Base-by-base conservation (phyloP, 2,888 invertebrate species). In the Yponomeuta malinellus region DNA sequence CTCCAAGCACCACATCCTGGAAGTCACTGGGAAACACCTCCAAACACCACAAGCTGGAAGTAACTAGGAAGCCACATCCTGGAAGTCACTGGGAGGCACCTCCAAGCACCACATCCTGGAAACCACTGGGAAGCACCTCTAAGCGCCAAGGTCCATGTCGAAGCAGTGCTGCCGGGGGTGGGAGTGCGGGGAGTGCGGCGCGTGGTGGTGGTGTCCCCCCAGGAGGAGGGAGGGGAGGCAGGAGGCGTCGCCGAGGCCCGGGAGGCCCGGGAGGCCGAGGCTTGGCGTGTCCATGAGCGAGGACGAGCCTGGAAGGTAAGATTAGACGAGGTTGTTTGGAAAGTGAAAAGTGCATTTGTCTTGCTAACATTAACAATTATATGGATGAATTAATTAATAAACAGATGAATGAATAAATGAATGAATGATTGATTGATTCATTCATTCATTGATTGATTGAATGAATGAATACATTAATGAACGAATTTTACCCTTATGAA, bases 61-160 rank as follows among this genome's bases (percentile, higher is more conserved):
- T 43, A 3, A 43, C 43, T 43, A 6, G 43, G 43, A 43, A 43
- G 43, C 43, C 43, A 8, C 5, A 43, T 9, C 43, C 43, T 8
- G 43, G 43, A 5, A 8, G 43, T 43, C 43, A 43, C 43, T 43
- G 43, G 43, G 43, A 43, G 4, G 5, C 43, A 43, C 43, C 29
- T 29, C 31, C 52, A 12, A 29, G 64, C 64, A 9, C 69, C 10
- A 52, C 1, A 23, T 52, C 33, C 33, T n/a, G 43, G 9, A 43
- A 43, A 6, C 6, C 8, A 43, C 43, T 5, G 5, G 43, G 43
- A 43, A 43, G 43, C 43, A 43, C 43, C 43, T 15, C 73, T 78
- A 87, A 0, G 88, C 86, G 1, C 89, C 89, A 0, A 91, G 79
- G 78, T 91, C 91, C 91, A 91, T 91, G 73, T 90, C 89, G 81